Conservation (phyloP, 2,113 vertebrate genomes). For the Sylvietta virens region DNA sequence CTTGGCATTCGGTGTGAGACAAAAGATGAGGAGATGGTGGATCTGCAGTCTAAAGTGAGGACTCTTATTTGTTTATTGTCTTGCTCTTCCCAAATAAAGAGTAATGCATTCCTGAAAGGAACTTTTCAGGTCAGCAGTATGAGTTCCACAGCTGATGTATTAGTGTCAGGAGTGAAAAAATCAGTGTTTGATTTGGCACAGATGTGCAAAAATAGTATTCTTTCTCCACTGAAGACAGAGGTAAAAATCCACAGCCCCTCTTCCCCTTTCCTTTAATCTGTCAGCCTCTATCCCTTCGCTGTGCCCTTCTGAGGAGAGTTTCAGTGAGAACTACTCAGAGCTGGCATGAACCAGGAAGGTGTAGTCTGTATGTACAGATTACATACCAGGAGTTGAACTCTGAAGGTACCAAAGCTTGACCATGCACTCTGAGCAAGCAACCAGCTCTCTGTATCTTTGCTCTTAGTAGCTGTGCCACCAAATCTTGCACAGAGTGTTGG, state of each 20-base stretch:
- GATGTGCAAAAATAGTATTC: neutral
- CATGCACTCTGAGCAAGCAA: neutral
- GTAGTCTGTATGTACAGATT: neutral
- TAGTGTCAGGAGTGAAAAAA: neutral
- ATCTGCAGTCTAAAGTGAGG: neutral
- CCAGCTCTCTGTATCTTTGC: neutral
- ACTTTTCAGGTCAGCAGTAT: neutral
- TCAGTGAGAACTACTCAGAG: neutral
- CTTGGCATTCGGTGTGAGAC: neutral
- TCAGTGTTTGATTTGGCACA: neutral
- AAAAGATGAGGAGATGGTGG: conserved; percentile 10
- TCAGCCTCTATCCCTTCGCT: neutral
- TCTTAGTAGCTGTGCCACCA: neutral
- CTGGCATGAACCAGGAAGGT: neutral
- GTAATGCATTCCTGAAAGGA: neutral
- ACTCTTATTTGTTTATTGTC: neutral
- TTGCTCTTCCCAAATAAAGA: neutral
- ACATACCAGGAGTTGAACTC: neutral
- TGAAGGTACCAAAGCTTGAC: neutral
- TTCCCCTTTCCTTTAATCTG: neutral
- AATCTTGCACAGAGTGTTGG: neutral
- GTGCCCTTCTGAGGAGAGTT: neutral
- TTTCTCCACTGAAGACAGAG: neutral
- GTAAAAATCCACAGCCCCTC: neutral
- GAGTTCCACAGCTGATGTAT: neutral